Evolutionary conservation across 2,888 invertebrate species (phyloP).

Genomic region (Steromphala cineraria): DNA sequence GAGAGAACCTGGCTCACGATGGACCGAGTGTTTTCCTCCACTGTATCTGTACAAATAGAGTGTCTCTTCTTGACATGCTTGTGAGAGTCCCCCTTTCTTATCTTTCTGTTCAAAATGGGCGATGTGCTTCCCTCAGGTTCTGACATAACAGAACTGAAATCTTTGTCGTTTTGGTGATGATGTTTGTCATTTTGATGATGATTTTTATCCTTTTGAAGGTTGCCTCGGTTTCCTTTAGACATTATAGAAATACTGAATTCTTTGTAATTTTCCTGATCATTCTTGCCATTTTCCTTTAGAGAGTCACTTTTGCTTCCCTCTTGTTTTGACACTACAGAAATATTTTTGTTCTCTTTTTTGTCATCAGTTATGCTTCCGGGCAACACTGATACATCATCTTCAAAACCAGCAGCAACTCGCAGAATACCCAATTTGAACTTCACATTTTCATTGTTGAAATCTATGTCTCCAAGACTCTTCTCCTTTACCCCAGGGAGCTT

Average conservation of each 20-base stretch:
- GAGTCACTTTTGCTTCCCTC: no score
- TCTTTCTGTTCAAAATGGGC: not conserved
- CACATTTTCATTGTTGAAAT: not conserved
- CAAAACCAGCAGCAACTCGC: not conserved
- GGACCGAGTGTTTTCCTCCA: not conserved
- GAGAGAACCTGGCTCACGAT: slow-evolving; percentile 45
- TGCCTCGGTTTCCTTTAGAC: no score
- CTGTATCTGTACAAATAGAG: not conserved
- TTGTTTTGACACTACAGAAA: no score
- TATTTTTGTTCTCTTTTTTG: no score
- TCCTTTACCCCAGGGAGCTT: no score
- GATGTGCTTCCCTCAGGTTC: not conserved
- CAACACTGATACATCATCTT: not conserved
- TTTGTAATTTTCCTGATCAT: not conserved
- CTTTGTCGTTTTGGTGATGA: not conserved
- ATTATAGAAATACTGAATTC: no score
- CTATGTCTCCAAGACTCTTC: not conserved
- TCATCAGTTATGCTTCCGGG: not conserved
- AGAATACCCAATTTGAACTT: not conserved
- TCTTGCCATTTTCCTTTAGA: not conserved
- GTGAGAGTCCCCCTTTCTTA: not conserved
- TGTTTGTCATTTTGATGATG: no score
- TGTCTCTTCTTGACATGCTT: not conserved
- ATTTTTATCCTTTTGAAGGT: not conserved
- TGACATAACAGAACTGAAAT: not conserved